phyloP scores from a whole-genome alignment of 2,888 invertebrate genomes.

The Drosophila lacicola region DNA sequence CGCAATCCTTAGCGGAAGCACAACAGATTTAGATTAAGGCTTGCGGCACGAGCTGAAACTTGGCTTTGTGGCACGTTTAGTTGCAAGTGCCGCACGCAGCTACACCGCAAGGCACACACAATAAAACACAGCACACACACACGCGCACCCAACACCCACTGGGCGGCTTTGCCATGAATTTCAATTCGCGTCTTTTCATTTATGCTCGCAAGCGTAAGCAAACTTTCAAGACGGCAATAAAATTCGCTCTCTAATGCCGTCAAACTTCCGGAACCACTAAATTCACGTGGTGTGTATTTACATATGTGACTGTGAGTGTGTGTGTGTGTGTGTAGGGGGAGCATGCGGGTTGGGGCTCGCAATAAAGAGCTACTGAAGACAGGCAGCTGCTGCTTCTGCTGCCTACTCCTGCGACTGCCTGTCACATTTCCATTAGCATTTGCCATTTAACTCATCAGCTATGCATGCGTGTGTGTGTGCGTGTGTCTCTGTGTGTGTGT shows the following conservation, averaged over 20 bases:
- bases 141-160: background rate
- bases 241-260: slow-evolving; percentile 68
- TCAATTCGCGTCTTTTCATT: slow-evolving; percentile 77
- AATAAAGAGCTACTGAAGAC: slow-evolving; percentile 52
- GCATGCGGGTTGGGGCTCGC: slow-evolving; percentile 1
- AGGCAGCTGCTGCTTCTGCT: slow-evolving; percentile 22
- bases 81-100: slow-evolving; percentile 29
- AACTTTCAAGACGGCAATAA: slow-evolving; percentile 78
- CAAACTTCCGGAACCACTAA: slow-evolving; percentile 75
- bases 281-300: slow-evolving; percentile 61
- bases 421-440: slow-evolving; percentile 80
- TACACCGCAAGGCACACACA: slow-evolving; percentile 19
- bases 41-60: slow-evolving; percentile 59
- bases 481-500: slow-evolving; percentile 16
- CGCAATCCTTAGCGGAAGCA: no score
- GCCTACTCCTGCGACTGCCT: slow-evolving; percentile 24
- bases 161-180: slow-evolving; percentile 60
- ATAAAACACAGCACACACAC: slow-evolving; percentile 44
- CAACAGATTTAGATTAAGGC: slow-evolving; percentile 66
- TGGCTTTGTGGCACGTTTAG: slow-evolving; percentile 53
- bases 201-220: slow-evolving; percentile 75
- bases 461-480: slow-evolving; percentile 26
- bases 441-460: slow-evolving; percentile 72
- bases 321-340: slow-evolving; percentile 8
- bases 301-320: slow-evolving; percentile 60